Conservation (phyloP, 2,888 invertebrate genomes). For the Periphyllus acericola region DNA sequence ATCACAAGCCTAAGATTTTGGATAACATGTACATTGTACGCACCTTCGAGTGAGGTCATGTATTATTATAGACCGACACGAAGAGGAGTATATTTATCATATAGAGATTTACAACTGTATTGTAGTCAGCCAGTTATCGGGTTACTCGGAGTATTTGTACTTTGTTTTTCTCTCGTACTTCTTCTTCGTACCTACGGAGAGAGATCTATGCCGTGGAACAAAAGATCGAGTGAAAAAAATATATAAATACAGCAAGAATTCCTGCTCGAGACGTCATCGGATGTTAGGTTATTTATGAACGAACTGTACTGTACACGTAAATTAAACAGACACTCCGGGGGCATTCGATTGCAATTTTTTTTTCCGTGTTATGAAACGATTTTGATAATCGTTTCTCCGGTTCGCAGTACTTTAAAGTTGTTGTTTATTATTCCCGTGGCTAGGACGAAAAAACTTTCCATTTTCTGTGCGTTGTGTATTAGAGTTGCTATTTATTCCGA, state of each 20-base stretch:
- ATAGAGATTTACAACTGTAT: constrained; percentile 58
- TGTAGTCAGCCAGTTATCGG: constrained; percentile 60
- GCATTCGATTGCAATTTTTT: constrained; percentile 37
- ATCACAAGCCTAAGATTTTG: constrained; percentile 11
- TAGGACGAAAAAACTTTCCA: neutral
- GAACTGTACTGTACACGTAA: constrained; percentile 31
- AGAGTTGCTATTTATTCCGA: neutral
- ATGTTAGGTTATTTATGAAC: constrained; percentile 52
- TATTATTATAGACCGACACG: constrained; percentile 30
- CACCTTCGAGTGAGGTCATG: constrained; percentile 40
- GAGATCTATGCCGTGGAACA: constrained; percentile 30
- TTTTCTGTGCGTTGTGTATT: neutral
- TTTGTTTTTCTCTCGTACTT: constrained; percentile 20
- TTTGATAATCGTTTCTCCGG: neutral
- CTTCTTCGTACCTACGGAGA: neutral
- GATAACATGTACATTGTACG: neutral
- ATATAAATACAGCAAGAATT: constrained; percentile 50
- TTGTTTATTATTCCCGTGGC: neutral
- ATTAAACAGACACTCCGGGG: constrained; percentile 44
- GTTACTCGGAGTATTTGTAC: constrained; percentile 54
- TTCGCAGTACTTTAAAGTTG: neutral
- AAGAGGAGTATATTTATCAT: constrained; percentile 51
- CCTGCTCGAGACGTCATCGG: constrained; percentile 46
- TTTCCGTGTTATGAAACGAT: constrained; percentile 12
- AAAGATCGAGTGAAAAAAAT: constrained; percentile 35